Evolutionary conservation across 2,797 vertebrate genomes (phyloP).

Genomic region (Chloroceryle amazona): DNA sequence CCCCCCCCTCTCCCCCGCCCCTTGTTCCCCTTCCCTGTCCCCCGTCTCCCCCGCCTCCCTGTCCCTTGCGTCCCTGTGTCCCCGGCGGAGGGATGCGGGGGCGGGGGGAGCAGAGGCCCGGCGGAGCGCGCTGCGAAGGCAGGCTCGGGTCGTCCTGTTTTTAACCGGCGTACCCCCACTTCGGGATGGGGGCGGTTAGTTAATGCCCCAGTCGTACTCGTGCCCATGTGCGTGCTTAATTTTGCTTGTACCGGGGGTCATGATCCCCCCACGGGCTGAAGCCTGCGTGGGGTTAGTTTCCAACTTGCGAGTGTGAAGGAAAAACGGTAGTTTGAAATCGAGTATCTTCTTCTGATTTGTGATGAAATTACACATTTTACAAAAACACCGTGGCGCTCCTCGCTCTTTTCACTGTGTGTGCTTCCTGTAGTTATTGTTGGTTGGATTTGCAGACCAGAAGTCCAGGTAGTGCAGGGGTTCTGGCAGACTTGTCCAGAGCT

Average conservation of each 20-base stretch:
- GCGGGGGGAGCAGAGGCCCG: not conserved
- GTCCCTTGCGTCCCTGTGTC: not conserved
- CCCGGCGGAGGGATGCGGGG: not conserved
- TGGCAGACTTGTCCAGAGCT: not conserved
- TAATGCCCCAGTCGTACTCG: rapidly evolving
- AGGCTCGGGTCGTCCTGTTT: not conserved
- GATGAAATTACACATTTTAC: rapidly evolving
- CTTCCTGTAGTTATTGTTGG: not conserved
- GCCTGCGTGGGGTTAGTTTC: not conserved
- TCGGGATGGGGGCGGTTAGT: rapidly evolving
- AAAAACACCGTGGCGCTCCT: not conserved
- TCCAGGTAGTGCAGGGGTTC: not conserved
- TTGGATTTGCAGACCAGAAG: not conserved
- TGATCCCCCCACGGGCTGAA: rapidly evolving
- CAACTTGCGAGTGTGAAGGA: rapidly evolving
- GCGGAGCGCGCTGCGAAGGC: not conserved
- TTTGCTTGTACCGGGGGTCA: too few relatives aligned
- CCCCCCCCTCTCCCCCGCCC: too few relatives aligned
- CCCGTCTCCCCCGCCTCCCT: too few relatives aligned
- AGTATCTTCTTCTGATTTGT: not conserved
- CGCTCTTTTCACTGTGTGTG: rapidly evolving
- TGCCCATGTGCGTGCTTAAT: rapidly evolving
- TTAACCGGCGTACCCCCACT: not conserved
- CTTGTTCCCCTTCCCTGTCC: too few relatives aligned
- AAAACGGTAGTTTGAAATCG: not conserved